Conservation (phyloP, 37 sponge, comb jelly and placozoan species). For the Diacarnus erythraeanus region DNA sequence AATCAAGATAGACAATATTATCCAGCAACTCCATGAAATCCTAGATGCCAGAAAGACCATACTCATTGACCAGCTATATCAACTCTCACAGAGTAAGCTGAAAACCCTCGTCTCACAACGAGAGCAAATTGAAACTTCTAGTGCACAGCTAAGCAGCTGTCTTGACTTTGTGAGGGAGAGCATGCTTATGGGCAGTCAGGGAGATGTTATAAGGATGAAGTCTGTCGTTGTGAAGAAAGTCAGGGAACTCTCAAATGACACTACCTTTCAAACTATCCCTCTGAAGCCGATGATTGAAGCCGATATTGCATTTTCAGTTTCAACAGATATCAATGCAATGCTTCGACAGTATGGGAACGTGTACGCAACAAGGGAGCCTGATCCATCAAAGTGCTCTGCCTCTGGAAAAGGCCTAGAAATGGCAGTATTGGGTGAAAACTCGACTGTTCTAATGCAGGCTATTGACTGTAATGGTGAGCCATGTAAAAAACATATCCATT, state of each 20-base stretch:
- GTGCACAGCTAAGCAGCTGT: too few relatives aligned
- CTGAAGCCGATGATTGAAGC: neutral
- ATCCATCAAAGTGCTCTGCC: neutral
- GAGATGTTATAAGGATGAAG: slow-evolving; percentile 33
- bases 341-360: slow-evolving; percentile 21
- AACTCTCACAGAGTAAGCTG: slow-evolving; percentile 20
- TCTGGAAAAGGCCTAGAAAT: slow-evolving; percentile 11
- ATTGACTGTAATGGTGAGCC: neutral
- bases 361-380: neutral
- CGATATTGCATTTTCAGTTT: neutral
- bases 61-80: slow-evolving; percentile 1
- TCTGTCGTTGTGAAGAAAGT: slow-evolving; percentile 10
- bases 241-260: slow-evolving; percentile 15
- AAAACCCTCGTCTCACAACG: slow-evolving; percentile 5
- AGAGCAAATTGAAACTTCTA: slow-evolving; percentile 10
- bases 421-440: slow-evolving; percentile 14
- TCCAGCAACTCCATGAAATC: slow-evolving; percentile 19
- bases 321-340: neutral
- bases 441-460: neutral
- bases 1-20: neutral
- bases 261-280: neutral
- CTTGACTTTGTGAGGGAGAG: too few relatives aligned
- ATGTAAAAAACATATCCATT: neutral
- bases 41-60: slow-evolving; percentile 21
- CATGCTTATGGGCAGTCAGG: slow-evolving; percentile 33